phyloP scores from a whole-genome alignment of 2,113 vertebrate species.

The Brienomyrus brachyistius region DNA sequence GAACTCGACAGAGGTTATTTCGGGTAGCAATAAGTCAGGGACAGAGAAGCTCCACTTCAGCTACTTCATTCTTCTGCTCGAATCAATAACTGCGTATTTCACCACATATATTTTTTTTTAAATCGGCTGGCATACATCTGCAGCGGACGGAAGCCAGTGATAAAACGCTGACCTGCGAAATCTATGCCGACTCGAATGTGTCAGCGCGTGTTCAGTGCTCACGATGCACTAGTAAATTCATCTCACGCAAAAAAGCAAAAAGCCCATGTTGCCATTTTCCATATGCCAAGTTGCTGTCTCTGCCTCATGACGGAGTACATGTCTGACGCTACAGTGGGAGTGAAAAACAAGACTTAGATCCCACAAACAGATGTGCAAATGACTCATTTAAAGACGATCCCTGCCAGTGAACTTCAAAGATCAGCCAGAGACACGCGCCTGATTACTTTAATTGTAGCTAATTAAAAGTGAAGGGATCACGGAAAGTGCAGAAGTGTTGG shows the following conservation, averaged over 20 bases:
- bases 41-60: not conserved
- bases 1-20: not conserved
- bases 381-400: not conserved
- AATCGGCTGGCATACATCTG: not conserved
- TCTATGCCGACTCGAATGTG: not conserved
- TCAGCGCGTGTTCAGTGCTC: not conserved
- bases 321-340: not conserved
- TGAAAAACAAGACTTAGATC: not conserved
- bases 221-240: not conserved
- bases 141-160: not conserved
- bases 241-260: not conserved
- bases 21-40: not conserved
- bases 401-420: not conserved
- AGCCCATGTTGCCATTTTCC: not conserved
- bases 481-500: not conserved
- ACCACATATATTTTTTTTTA: not conserved
- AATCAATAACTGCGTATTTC: conserved; percentile 1
- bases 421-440: not conserved
- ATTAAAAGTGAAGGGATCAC: not conserved
- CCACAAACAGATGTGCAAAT: not conserved
- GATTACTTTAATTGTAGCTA: not conserved
- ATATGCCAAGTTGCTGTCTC: not conserved
- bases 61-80: not conserved
- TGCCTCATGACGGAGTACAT: not conserved
- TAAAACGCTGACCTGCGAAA: not conserved